Base-by-base conservation (phyloP, 2,113 vertebrate genomes). In the Casuarius casuarius region DNA sequence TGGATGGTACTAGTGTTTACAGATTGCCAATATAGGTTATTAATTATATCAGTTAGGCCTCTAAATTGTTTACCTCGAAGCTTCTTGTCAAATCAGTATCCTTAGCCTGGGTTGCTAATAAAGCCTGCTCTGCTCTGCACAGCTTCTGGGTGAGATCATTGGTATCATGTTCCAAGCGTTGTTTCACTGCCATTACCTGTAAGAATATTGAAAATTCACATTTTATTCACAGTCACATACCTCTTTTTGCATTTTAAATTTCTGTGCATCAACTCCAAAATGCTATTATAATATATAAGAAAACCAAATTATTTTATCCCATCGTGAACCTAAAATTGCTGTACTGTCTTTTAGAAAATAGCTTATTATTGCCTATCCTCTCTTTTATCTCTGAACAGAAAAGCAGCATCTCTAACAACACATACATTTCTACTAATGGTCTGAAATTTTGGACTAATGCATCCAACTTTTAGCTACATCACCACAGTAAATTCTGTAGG, bases 111-210 rank as follows among this genome's bases (percentile, higher is more conserved):
- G 96, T 97, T 40, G 95, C 96, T 95, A 98, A 97, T 6, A 98
- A 83, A 28, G 95, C 96, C 92, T 99, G 98, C 65, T 99, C 98
- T 33, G 97, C 97, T 84, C 97, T 97, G 93, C 94, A 95, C 61
- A 98, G 79, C 92, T 98, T 99, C 80, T 99, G 99, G 79, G 98
- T 98, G 26, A 98, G 96, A 38, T 99, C 98, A 29, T 98, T 98
- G 72, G 97, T 63, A 75, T 98, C 97, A 2, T 58, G 98, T 92
- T 99, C 98, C 74, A 98, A 72, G 68, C 92, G 89, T 52, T 97
- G 97, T 95, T 98, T 99, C 88, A 94, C 97, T 71, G 95, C 89
- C 52, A 56, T 87, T 75, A 98, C 94, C 99, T 99, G 88, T 5
- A 94, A 70, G 18, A 44, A 33, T 2, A 5, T 44, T 81, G 88